Evolutionary conservation across 1,140 invertebrate species (phyloP).

Genomic region (Musca vetustissima): DNA sequence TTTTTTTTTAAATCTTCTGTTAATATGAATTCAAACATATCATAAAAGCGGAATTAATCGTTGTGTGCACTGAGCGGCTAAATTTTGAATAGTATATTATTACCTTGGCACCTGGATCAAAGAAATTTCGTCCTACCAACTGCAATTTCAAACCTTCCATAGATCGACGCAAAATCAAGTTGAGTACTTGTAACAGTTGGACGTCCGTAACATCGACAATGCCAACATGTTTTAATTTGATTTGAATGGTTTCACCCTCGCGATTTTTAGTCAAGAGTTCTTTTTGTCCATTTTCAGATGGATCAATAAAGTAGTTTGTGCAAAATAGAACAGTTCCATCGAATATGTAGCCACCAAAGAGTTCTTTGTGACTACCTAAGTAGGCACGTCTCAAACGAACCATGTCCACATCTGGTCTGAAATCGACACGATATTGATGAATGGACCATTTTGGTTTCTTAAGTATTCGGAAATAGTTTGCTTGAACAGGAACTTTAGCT

Average conservation of each 20-base stretch:
- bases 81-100: slow-evolving; percentile 24
- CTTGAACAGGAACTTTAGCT: slow-evolving; percentile 52
- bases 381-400: slow-evolving; percentile 37
- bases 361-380: slow-evolving; percentile 34
- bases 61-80: too few species aligned
- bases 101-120: slow-evolving; percentile 68
- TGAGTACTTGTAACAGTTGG: slow-evolving; percentile 46
- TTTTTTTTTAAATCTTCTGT: too few species aligned
- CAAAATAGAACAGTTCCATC: slow-evolving; percentile 58
- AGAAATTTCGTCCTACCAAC: slow-evolving; percentile 77
- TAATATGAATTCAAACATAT: too few species aligned
- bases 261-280: slow-evolving; percentile 44
- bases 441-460: slow-evolving; percentile 72
- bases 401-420: slow-evolving; percentile 63
- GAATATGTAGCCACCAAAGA: slow-evolving; percentile 57
- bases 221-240: slow-evolving; percentile 41
- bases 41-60: too few species aligned
- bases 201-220: slow-evolving; percentile 37
- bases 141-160: slow-evolving; percentile 65
- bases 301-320: slow-evolving; percentile 42
- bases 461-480: slow-evolving; percentile 77
- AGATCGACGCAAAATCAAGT: slow-evolving; percentile 73
- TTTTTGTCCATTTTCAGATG: slow-evolving; percentile 36
- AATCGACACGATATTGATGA: slow-evolving; percentile 82
- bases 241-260: slow-evolving; percentile 44